Conservation (phyloP, 1,140 invertebrate species). For the Euura lappo region DNA sequence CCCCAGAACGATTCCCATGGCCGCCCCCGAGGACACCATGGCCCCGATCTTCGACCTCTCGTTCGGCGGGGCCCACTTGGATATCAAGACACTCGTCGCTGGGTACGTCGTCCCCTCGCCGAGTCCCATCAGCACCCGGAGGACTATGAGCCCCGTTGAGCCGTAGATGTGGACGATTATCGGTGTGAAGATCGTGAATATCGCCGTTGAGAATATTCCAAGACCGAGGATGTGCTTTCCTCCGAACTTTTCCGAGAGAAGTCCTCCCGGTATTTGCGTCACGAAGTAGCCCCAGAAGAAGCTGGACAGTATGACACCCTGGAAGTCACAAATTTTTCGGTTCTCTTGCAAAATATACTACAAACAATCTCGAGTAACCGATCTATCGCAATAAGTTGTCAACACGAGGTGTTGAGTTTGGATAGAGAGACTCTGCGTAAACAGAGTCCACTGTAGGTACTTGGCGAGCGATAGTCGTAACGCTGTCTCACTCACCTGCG, state of each 20-base stretch:
- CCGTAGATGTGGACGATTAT: constrained; percentile 62
- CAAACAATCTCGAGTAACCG: no score
- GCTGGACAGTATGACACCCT: constrained; percentile 55
- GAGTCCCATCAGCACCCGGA: constrained; percentile 71
- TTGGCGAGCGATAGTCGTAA: no score
- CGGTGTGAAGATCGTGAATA: constrained; percentile 75
- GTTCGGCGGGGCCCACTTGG: constrained; percentile 71
- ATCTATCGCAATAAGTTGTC: no score
- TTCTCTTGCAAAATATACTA: no score
- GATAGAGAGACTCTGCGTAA: constrained; percentile 38
- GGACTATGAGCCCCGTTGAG: constrained; percentile 64
- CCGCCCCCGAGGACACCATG: constrained; percentile 70
- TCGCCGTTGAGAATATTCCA: constrained; percentile 59
- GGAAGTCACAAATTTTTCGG: constrained; percentile 50
- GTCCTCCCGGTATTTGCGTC: constrained; percentile 27
- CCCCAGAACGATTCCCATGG: constrained; percentile 39
- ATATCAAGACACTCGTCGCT: constrained; percentile 70
- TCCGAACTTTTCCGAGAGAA: constrained; percentile 55
- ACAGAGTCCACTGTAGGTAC: no score
- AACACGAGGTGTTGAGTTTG: no score
- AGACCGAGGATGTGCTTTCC: constrained; percentile 61
- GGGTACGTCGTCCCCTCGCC: constrained; percentile 78
- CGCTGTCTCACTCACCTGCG: constrained; percentile 33
- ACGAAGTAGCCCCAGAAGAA: constrained; percentile 52
- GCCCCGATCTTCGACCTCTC: constrained; percentile 74